A percentile compares a stretch with the other conserved stretches of the same genome.
These are phyloP conservation scores for Drosophila sucinea DNA, from an alignment of 1,140 invertebrate genomes.

Conservation along the genomic window DNA sequence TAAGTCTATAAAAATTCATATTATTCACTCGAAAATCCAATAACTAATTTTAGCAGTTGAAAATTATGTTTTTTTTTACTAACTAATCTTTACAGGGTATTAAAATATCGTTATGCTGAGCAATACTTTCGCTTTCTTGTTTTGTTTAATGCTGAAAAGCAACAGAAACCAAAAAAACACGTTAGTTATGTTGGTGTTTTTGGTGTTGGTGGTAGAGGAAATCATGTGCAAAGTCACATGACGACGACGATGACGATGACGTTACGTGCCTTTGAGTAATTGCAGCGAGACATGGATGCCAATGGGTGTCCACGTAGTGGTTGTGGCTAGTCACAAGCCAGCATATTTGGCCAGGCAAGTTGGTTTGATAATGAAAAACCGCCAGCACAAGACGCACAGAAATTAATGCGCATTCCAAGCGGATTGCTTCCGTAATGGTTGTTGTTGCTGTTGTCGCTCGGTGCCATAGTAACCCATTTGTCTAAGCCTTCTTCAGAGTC, in stretches of 20 bases:
- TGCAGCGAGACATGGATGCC: slow-evolving; percentile 68
- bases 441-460: slow-evolving; percentile 14
- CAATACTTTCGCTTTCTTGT: slow-evolving; percentile 47
- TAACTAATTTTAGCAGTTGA: too few relatives aligned
- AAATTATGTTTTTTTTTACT: too few relatives aligned
- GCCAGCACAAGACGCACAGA: slow-evolving; percentile 51
- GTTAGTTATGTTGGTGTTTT: slow-evolving; percentile 35
- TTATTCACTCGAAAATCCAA: too few relatives aligned
- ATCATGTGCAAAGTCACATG: slow-evolving; percentile 80
- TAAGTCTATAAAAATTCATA: too few relatives aligned
- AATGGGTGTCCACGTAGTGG: slow-evolving; percentile 36
- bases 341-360: slow-evolving; percentile 57
- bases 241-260: slow-evolving; percentile 46
- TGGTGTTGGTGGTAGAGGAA: slow-evolving; percentile 72
- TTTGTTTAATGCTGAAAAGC: slow-evolving; percentile 33
- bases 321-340: slow-evolving; percentile 20
- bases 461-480: slow-evolving; percentile 61
- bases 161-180: slow-evolving; percentile 34
- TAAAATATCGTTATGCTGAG: background rate
- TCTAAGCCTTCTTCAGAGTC: slow-evolving; percentile 36
- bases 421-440: slow-evolving; percentile 54
- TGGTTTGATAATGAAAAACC: slow-evolving; percentile 70
- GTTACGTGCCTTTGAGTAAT: slow-evolving; percentile 73
- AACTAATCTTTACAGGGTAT: slow-evolving; percentile 22
- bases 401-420: slow-evolving; percentile 57